These are phyloP conservation scores for Heterodera schachtii DNA, from an alignment of 1,140 invertebrate genomes.

Conservation along the genomic window DNA sequence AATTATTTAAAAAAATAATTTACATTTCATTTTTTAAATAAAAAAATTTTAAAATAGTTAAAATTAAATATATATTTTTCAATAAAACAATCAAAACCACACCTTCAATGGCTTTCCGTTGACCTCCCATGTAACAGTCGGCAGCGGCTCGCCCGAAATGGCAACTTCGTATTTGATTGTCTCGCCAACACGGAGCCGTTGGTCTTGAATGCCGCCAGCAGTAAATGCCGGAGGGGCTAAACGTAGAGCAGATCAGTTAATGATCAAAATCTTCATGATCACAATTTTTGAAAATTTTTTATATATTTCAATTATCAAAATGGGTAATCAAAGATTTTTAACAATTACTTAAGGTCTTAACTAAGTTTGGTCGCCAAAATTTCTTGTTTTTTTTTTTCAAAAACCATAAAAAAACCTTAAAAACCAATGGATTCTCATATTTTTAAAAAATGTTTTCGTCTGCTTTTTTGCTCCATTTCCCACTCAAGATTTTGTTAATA, in stretches of 20 bases:
- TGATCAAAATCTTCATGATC: no score
- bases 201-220: slow-evolving; percentile 61
- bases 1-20: no score
- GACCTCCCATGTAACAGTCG: slow-evolving; percentile 82
- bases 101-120: slow-evolving; percentile 71
- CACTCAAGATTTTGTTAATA: slow-evolving; percentile 6
- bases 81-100: neutral
- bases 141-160: slow-evolving; percentile 73
- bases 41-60: no score
- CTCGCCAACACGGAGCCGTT: slow-evolving; percentile 62
- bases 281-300: no score
- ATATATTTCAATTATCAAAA: neutral
- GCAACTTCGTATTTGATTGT: slow-evolving; percentile 73
- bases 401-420: no score
- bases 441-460: slow-evolving; percentile 5
- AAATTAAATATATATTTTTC: no score
- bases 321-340: slow-evolving; percentile 10
- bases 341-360: no score
- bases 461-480: neutral
- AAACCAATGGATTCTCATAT: no score
- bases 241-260: neutral
- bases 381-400: no score
- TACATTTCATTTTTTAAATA: no score
- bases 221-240: slow-evolving; percentile 58
- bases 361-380: no score